Conservation (phyloP, 2,113 vertebrate species). For the Hypomesus transpacificus region DNA sequence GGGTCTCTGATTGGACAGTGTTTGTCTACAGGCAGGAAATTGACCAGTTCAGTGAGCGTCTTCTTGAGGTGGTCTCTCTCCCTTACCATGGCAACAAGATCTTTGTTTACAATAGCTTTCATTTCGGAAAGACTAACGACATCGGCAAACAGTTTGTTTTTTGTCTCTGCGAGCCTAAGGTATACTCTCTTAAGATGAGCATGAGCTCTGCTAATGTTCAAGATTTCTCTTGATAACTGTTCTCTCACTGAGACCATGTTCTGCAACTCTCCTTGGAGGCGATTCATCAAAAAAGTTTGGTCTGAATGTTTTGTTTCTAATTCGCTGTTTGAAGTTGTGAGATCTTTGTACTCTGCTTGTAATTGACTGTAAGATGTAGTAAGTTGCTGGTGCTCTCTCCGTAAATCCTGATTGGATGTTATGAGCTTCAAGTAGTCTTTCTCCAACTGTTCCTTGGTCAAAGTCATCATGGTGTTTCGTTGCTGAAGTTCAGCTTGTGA, state of each 20-base stretch:
- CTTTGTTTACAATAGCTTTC: not conserved
- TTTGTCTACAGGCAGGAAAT: constrained; percentile 10
- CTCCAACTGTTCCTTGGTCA: constrained; percentile 1
- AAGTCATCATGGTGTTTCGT: not conserved
- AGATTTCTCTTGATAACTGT: not conserved
- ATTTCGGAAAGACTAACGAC: constrained; percentile 9
- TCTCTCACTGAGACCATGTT: not conserved
- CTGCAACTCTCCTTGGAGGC: not conserved
- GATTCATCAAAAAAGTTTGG: not conserved
- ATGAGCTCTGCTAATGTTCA: not conserved
- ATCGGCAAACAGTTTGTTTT: not conserved
- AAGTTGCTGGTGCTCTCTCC: not conserved
- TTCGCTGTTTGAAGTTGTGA: not conserved
- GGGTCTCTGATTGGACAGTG: constrained; percentile 13
- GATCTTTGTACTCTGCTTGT: not conserved
- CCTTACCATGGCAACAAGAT: not conserved
- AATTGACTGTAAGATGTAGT: not conserved
- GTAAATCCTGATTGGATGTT: not conserved
- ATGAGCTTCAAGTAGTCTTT: constrained; percentile 1
- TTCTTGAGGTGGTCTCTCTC: constrained; percentile 5
- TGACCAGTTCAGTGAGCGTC: constrained; percentile 8
- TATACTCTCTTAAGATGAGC: not conserved
- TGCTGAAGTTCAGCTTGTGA: not conserved
- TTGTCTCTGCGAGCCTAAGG: not conserved
- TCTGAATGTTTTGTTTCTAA: constrained; percentile 4